Percentiles rank a stretch among this genome's conserved stretches.
These are phyloP conservation scores for Spinus olivaceus DNA, from an alignment of 2,797 vertebrate species.

Conservation along the genomic window DNA sequence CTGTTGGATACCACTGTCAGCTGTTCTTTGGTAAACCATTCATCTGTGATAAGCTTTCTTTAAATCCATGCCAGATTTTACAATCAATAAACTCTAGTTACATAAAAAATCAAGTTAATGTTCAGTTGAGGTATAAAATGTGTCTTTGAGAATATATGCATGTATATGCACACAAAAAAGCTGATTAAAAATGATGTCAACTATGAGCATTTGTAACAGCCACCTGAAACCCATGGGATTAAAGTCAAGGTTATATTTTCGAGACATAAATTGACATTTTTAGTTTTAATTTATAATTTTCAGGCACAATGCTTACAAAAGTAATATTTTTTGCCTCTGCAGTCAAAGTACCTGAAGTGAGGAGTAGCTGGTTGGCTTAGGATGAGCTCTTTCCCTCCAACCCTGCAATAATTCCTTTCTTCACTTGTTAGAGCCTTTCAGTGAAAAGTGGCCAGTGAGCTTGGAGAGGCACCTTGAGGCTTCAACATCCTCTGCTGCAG, in stretches of 20 bases:
- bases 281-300: not conserved
- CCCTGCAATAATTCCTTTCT: not conserved
- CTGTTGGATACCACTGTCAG: not conserved
- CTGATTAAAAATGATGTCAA: not conserved
- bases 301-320: not conserved
- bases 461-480: not conserved
- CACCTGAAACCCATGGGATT: not conserved
- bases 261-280: not conserved
- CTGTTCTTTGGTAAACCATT: not conserved
- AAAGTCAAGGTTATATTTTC: not conserved
- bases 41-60: not conserved
- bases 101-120: not conserved
- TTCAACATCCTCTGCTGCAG: accelerated
- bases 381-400: not conserved
- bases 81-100: not conserved
- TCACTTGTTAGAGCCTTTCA: not conserved
- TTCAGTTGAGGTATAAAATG: not conserved
- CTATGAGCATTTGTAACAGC: not conserved
- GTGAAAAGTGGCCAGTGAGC: not conserved
- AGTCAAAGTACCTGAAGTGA: not conserved
- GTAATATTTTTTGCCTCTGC: not conserved
- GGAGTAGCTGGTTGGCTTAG: not conserved
- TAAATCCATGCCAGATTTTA: not conserved
- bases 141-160: not conserved
- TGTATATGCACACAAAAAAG: not conserved